Evolutionary conservation across 2,888 invertebrate species (phyloP).

Genomic region (Toxonevra muliebris): DNA sequence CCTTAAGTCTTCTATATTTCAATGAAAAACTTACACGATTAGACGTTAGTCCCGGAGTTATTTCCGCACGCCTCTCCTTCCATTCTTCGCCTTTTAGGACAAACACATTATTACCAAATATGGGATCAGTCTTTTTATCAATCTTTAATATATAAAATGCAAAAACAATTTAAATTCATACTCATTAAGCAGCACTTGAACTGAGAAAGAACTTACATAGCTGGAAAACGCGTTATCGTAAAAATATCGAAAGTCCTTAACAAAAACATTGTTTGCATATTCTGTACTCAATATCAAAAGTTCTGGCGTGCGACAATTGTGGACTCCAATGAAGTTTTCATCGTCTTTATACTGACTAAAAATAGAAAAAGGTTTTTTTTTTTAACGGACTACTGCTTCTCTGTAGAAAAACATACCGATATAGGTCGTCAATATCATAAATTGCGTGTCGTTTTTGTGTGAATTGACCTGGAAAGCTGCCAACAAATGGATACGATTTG

Average conservation of each 20-base stretch:
- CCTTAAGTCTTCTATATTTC: too few relatives aligned
- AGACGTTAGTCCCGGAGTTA: slow-evolving; percentile 67
- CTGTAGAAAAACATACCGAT: slow-evolving; percentile 32
- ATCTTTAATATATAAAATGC: slow-evolving; percentile 36
- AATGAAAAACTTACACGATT: slow-evolving; percentile 61
- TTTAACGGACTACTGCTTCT: neutral
- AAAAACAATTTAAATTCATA: neutral
- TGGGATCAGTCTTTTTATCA: slow-evolving; percentile 63
- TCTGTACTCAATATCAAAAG: slow-evolving; percentile 61
- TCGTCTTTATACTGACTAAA: slow-evolving; percentile 47
- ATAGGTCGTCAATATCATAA: slow-evolving; percentile 39
- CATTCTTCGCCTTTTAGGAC: slow-evolving; percentile 65
- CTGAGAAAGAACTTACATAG: slow-evolving; percentile 45
- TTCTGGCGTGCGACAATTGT: slow-evolving; percentile 56
- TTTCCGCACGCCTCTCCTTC: slow-evolving; percentile 66
- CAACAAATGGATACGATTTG: slow-evolving; percentile 31
- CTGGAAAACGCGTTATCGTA: slow-evolving; percentile 55
- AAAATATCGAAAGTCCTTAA: slow-evolving; percentile 63
- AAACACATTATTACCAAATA: slow-evolving; percentile 67
- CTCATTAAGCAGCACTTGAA: neutral
- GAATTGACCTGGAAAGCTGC: slow-evolving; percentile 34
- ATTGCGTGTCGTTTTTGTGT: slow-evolving; percentile 35
- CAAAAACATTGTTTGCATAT: slow-evolving; percentile 57
- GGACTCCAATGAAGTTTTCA: slow-evolving; percentile 63
- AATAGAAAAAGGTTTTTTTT: slow-evolving; percentile 1